Evolutionary conservation across 2,113 vertebrate genomes (phyloP), one percentile per base, ranked within the genome.

Genomic region (Chloropsis cyanopogon): DNA sequence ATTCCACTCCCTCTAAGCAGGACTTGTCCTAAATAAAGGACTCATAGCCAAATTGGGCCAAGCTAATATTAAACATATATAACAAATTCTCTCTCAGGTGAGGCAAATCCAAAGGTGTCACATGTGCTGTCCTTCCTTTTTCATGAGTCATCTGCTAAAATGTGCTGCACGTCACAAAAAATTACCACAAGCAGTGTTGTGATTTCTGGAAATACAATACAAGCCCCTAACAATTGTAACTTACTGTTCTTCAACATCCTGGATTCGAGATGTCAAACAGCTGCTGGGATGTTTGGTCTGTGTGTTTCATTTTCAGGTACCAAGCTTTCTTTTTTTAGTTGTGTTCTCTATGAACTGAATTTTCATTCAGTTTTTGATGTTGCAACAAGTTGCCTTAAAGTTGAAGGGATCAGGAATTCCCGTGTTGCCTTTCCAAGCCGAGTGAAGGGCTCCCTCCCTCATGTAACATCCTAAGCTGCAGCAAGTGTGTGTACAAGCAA

Each of bases 141-240:
- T 49, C 20, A 3, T 88, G 49, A 46, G 53, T 72, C 39, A 1
- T 33, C 19, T 54, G 35, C 54, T 76, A 49, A 90, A 79, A 89
- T 11, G 9, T 53, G 84, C 16, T 60, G 20, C 14, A 22, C 4
- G 0, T 85, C 53, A 10, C 20, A 52, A 26, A 46, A 61, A 46
- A 20, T 4, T 7, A n/a, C 5, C n/a, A 4, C 68, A 46, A 28
- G 6, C 46, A 37, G 29, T 23, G 2, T 33, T 22, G 65, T 29
- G 15, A 14, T 59, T 42, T 10, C 25, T 60, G 42, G 18, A 73
- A 82, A 88, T 97, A 54, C 91, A 92, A 95, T 88, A 44, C 95
- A 97, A 91, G 96, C 92, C 94, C 66, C 94, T 96, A 29, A 60
- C 3, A 84, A 35, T 35, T 76, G 29, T 88, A 53, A 61, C 35